Percentiles rank a stretch among this genome's conserved stretches.
These are phyloP conservation scores for Dermochelys coriacea DNA, from an alignment of 2,797 vertebrate genomes.

Conservation along the genomic window DNA sequence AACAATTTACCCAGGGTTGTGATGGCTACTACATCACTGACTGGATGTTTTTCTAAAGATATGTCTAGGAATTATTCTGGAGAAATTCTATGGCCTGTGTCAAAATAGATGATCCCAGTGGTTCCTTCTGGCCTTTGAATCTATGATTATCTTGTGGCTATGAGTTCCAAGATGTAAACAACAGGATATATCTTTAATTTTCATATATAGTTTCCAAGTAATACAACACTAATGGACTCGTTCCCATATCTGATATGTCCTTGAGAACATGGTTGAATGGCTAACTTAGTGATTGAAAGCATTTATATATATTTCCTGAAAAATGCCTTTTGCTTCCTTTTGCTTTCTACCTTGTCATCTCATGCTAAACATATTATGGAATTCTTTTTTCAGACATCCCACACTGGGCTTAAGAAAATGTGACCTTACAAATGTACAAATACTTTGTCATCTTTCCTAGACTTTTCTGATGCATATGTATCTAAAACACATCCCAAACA, in stretches of 20 bases:
- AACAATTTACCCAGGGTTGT: neutral
- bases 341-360: slow-evolving; percentile 13
- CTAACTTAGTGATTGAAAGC: slow-evolving; percentile 17
- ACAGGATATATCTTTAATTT: neutral
- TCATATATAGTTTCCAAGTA: neutral
- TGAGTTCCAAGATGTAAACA: neutral
- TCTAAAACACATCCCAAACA: neutral
- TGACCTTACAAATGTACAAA: neutral
- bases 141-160: neutral
- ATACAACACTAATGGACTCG: neutral
- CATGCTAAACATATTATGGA: neutral
- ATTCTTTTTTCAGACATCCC: neutral
- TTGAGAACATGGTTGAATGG: slow-evolving; percentile 44
- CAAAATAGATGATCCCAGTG: neutral
- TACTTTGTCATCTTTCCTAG: neutral
- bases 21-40: neutral
- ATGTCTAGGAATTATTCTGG: neutral
- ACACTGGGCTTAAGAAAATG: neutral
- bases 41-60: neutral
- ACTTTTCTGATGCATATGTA: neutral
- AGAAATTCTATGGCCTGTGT: neutral
- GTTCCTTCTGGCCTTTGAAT: no score
- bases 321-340: slow-evolving; percentile 35
- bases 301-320: slow-evolving; percentile 1
- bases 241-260: neutral